Percentiles rank a stretch among this genome's conserved stretches.
These are phyloP conservation scores for Melanerpes aurifrons DNA, from an alignment of 2,113 vertebrate genomes.

Conservation along the genomic window DNA sequence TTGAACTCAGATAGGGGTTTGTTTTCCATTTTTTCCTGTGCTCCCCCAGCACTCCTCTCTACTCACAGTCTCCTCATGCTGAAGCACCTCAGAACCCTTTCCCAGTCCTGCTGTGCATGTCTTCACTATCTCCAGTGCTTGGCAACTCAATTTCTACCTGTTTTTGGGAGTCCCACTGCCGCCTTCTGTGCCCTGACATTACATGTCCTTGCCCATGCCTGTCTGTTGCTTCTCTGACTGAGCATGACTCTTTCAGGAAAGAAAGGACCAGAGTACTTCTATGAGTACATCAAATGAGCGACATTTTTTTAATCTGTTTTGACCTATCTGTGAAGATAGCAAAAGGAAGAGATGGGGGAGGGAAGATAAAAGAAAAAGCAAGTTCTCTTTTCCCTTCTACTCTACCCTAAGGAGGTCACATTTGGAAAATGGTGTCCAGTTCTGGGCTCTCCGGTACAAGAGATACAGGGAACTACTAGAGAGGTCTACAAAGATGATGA, in stretches of 20 bases:
- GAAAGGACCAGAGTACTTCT: background rate
- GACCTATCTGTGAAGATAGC: background rate
- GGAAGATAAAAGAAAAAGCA: no score
- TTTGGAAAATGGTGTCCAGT: no score
- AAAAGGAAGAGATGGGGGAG: background rate
- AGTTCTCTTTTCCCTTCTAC: no score
- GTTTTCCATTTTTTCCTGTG: background rate
- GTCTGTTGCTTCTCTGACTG: background rate
- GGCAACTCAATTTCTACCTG: background rate
- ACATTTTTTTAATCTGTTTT: background rate
- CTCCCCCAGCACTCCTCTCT: background rate
- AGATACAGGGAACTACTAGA: no score
- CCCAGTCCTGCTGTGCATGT: background rate
- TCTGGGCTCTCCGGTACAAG: no score
- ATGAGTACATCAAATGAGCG: background rate
- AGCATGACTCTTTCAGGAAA: background rate
- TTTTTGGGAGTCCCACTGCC: background rate
- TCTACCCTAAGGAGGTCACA: no score
- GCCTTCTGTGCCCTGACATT: background rate
- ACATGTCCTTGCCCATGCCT: background rate
- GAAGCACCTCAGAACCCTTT: background rate
- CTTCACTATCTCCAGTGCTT: background rate
- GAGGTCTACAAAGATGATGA: no score
- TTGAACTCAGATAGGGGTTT: background rate
- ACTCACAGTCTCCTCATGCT: background rate